Evolutionary conservation across 2,888 invertebrate genomes (phyloP), one percentile per base, ranked within the genome.

Genomic region (Diaperis boleti): DNA sequence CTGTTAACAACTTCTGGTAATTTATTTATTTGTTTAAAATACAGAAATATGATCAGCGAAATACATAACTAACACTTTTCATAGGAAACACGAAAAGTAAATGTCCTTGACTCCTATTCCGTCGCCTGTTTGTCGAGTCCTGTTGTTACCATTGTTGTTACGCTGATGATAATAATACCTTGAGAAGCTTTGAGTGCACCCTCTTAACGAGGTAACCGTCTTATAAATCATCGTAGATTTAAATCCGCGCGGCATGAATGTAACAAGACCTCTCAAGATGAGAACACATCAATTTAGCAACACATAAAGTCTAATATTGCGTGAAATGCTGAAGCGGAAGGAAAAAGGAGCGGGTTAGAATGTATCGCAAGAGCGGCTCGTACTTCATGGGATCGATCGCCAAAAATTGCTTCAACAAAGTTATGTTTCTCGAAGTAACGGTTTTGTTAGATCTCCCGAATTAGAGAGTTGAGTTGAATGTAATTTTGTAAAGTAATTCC

Each of bases 161-260:
- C 10, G 17, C n/a, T 35, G 35, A 13, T 10, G 33, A 13, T 35
- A 18, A 49, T 49, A 49, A 47, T 47, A 44, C 20, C 2, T 41
- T 5, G 14, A 11, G 8, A 17, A 4, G 22, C 14, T 44, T 20
- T 29, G 13, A 26, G 10, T 10, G 17, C 26, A 18, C 31, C 11
- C 59, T 57, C 18, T 57, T 62, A 59, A 59, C 62, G 56, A 55
- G 33, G 17, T 14, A 42, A 52, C 52, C 26, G 33, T 17, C 42
- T 18, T 33, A 31, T 69, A 67, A 64, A 69, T 67, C 67, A 64
- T 49, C 59, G 45, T 45, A 54, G 56, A 64, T 62, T 59, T 59
- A 69, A 64, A 69, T 64, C 62, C 63, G 57, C 63, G 59, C 64
- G 66, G 62, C 62, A 69, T 61, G 62, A 60, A 64, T 67, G 62